phyloP scores from a whole-genome alignment of 2,113 vertebrate genomes.

The Mobula birostris region DNA sequence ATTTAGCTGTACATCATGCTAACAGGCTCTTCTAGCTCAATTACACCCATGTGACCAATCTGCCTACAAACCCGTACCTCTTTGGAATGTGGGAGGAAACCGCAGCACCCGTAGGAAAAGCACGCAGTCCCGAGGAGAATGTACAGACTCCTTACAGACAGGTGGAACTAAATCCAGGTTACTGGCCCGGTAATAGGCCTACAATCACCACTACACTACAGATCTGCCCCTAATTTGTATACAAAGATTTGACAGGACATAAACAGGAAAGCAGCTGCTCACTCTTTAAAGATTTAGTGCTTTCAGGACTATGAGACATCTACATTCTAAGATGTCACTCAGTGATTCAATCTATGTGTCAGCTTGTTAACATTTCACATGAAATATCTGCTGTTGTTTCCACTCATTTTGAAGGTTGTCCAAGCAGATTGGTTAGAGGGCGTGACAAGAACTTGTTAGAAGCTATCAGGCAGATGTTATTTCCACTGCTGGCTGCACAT shows the following conservation, averaged over 20 bases:
- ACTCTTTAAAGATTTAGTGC: neutral
- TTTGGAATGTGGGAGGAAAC: no score
- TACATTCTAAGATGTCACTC: neutral
- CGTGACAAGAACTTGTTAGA: neutral
- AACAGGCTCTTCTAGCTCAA: no score
- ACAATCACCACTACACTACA: no score
- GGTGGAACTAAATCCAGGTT: no score
- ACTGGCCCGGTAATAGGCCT: no score
- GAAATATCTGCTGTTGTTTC: neutral
- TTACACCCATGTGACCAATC: no score
- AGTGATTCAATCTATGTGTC: neutral
- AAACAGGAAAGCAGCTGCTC: neutral
- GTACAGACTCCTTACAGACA: no score
- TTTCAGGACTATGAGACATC: neutral
- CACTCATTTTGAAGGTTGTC: neutral
- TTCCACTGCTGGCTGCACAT: neutral
- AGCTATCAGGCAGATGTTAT: neutral
- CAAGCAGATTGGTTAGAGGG: neutral
- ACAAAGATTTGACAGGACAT: neutral
- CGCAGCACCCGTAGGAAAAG: no score
- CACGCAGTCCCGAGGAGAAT: no score
- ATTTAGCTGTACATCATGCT: no score
- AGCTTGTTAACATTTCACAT: constrained; percentile 24
- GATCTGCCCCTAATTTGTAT: no score
- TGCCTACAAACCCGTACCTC: no score